Evolutionary conservation across 1,140 invertebrate genomes (phyloP).

Genomic region (Procambarus virginalis): DNA sequence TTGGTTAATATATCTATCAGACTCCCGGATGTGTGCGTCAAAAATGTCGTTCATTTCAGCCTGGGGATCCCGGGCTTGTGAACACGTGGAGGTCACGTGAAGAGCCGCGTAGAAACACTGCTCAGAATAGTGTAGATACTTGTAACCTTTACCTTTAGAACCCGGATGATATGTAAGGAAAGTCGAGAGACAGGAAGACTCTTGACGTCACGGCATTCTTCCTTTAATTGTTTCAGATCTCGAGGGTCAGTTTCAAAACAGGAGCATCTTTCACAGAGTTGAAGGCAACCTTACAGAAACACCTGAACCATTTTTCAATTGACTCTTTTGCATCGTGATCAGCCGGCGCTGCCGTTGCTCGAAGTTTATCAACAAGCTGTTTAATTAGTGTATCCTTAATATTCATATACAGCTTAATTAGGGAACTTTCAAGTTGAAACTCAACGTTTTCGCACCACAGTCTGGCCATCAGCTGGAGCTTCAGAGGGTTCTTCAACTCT

Average conservation of each 20-base stretch:
- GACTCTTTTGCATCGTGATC: neutral
- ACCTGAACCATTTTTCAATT: constrained; percentile 14
- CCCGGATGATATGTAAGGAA: constrained; percentile 5
- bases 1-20: neutral
- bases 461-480: neutral
- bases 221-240: neutral
- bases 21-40: neutral
- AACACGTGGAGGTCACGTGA: neutral
- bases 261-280: neutral
- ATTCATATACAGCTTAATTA: neutral
- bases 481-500: constrained; percentile 21
- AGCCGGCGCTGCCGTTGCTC: neutral
- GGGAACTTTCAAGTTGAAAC: neutral
- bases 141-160: neutral
- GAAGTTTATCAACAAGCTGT: neutral
- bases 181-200: neutral
- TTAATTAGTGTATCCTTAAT: neutral
- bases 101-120: constrained; percentile 8
- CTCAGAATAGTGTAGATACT: constrained; percentile 4
- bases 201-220: neutral
- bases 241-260: neutral
- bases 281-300: constrained; percentile 15
- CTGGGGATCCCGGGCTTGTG: neutral
- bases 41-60: constrained; percentile 1
- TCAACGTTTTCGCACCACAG: neutral